Conservation (phyloP, 2,888 invertebrate genomes). For the Melieria crassipennis region DNA sequence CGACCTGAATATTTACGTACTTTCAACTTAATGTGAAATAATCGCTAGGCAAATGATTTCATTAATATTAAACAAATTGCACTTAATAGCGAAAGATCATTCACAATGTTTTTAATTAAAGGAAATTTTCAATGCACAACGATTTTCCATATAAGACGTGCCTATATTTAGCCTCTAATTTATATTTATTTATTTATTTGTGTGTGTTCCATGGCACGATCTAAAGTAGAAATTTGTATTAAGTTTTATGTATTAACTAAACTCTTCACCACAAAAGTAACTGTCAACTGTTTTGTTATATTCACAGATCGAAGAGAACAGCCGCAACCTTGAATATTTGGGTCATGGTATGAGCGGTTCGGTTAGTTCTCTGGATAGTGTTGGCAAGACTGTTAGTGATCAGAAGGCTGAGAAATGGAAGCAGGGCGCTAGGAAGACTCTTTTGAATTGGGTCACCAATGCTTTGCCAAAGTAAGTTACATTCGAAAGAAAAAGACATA, state of each 20-base stretch:
- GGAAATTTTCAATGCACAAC: too few species aligned
- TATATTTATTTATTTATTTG: too few species aligned
- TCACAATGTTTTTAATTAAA: too few species aligned
- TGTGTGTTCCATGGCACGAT: neutral
- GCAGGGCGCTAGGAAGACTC: constrained; percentile 89
- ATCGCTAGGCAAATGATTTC: too few species aligned
- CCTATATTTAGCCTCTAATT: too few species aligned
- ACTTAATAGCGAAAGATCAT: too few species aligned
- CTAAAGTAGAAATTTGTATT: neutral
- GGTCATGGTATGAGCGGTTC: constrained; percentile 82
- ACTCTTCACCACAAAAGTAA: neutral
- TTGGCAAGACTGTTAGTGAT: constrained; percentile 71
- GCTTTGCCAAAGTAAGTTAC: constrained; percentile 80
- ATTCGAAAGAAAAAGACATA: neutral
- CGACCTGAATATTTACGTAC: too few species aligned
- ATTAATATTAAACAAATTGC: too few species aligned
- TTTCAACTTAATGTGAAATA: too few species aligned
- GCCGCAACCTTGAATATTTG: constrained; percentile 86
- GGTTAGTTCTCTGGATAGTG: constrained; percentile 84
- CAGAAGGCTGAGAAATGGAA: constrained; percentile 78
- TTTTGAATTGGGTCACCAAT: constrained; percentile 94
- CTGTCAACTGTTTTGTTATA: neutral
- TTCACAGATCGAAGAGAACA: constrained; percentile 93
- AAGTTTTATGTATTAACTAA: neutral
- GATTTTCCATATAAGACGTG: too few species aligned